phyloP scores from a whole-genome alignment of 1,140 invertebrate genomes.

The Bombyx mandarina region DNA sequence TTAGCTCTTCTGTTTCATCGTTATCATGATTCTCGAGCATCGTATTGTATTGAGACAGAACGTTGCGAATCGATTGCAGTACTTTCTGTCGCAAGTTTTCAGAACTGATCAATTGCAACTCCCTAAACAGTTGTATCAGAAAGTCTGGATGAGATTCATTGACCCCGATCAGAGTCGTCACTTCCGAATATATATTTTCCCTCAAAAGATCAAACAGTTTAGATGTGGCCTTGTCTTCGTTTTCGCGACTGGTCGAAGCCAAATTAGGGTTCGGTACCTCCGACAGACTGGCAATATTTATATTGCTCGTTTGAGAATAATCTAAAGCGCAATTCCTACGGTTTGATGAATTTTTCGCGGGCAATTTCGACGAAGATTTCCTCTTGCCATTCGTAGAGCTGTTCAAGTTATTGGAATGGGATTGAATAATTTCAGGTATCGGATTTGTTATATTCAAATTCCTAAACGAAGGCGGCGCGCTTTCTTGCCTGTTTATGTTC shows the following conservation, averaged over 20 bases:
- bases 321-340: conserved; percentile 48
- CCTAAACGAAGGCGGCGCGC: conserved; percentile 30
- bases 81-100: conserved; percentile 76
- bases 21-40: conserved; percentile 31
- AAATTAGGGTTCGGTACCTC: conserved; percentile 55
- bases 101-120: conserved; percentile 76
- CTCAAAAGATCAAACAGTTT: conserved; percentile 77
- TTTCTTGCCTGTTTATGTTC: conserved; percentile 44
- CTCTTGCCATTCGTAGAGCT: conserved; percentile 41
- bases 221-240: conserved; percentile 67
- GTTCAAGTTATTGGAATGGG: conserved; percentile 61
- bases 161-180: conserved; percentile 78
- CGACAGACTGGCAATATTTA: conserved; percentile 46
- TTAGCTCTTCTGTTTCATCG: conserved; percentile 11
- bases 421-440: conserved; percentile 56
- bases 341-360: conserved; percentile 34
- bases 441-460: conserved; percentile 51
- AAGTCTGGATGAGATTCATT: conserved; percentile 79
- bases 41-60: conserved; percentile 54
- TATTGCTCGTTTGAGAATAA: conserved; percentile 51
- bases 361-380: conserved; percentile 61
- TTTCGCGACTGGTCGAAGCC: conserved; percentile 48
- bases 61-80: conserved; percentile 73
- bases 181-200: conserved; percentile 79
- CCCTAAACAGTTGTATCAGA: conserved; percentile 76